Evolutionary conservation across 2,113 vertebrate species (phyloP).

Genomic region (Lophura nycthemera): DNA sequence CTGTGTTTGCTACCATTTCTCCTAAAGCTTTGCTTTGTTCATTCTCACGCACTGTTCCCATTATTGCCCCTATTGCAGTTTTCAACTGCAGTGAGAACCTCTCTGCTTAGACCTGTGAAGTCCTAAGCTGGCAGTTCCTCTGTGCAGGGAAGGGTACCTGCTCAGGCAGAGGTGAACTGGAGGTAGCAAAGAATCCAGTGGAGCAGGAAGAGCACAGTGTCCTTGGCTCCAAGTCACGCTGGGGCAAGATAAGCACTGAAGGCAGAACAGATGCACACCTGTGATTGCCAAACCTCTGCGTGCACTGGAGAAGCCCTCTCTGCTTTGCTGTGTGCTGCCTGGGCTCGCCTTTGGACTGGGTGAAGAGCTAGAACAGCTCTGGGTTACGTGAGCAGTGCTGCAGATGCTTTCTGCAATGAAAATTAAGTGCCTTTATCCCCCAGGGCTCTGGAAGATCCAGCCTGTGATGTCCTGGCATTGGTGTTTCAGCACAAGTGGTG

Average conservation of each 20-base stretch:
- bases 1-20: not conserved
- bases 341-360: not conserved
- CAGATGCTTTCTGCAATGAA: not conserved
- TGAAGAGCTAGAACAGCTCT: not conserved
- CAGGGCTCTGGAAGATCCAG: not conserved
- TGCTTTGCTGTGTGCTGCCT: not conserved
- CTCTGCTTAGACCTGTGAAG: not conserved
- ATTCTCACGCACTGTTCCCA: not conserved
- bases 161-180: not conserved
- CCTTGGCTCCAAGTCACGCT: not conserved
- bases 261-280: not conserved
- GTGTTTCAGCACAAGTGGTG: not conserved
- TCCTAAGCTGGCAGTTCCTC: not conserved
- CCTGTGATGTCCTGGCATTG: not conserved
- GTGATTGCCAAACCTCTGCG: fast-evolving
- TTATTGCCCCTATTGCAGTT: not conserved
- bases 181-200: not conserved
- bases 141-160: not conserved
- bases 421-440: not conserved
- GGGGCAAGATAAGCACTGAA: not conserved
- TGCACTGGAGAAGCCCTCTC: not conserved
- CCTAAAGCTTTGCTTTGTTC: not conserved
- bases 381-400: not conserved
- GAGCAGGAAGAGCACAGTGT: not conserved
- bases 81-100: not conserved